Conservation (phyloP, 2,888 invertebrate species). For the Perdita meconis region DNA sequence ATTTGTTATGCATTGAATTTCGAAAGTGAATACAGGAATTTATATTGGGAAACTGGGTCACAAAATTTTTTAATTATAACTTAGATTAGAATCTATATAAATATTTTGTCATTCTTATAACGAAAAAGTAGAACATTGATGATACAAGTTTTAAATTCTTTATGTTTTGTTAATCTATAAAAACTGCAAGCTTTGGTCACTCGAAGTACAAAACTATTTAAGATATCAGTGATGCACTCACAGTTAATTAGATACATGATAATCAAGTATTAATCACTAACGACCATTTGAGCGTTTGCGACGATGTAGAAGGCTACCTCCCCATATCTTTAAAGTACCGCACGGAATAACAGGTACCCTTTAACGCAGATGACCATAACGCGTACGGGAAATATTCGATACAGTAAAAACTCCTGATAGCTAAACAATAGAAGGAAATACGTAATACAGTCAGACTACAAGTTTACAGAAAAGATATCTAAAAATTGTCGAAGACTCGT, state of each 20-base stretch:
- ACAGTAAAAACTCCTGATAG: no score
- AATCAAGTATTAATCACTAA: conserved; percentile 50
- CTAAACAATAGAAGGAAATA: no score
- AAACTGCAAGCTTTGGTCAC: conserved; percentile 17
- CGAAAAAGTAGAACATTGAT: not conserved
- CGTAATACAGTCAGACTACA: no score
- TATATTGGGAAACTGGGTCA: not conserved
- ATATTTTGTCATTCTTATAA: conserved; percentile 1
- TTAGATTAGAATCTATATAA: no score
- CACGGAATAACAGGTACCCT: no score
- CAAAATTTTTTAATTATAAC: no score
- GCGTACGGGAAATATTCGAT: no score
- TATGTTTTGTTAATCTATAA: not conserved
- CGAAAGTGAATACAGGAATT: not conserved
- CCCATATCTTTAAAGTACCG: no score
- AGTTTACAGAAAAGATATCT: no score
- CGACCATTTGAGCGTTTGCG: conserved; percentile 73
- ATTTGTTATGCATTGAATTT: no score
- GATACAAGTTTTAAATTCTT: not conserved
- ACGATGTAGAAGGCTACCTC: conserved; percentile 65
- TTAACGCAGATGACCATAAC: no score
- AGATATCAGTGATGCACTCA: conserved; percentile 39
- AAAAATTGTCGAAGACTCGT: no score
- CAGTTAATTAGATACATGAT: conserved; percentile 37
- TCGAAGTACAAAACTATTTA: conserved; percentile 25